Evolutionary conservation across 1,140 invertebrate species (phyloP).

Genomic region (Lasaia peninsularis): DNA sequence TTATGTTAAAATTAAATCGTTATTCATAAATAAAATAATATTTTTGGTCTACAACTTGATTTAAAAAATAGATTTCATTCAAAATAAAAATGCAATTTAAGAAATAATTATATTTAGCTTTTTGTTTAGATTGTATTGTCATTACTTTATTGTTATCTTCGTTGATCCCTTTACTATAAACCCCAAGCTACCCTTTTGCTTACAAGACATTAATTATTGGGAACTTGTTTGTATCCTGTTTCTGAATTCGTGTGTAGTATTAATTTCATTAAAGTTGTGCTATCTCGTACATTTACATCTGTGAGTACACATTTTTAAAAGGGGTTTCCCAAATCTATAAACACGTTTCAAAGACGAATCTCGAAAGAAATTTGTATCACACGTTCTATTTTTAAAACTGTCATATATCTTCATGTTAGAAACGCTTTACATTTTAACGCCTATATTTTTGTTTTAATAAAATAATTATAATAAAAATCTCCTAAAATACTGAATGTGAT

Average conservation of each 20-base stretch:
- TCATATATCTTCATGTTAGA: neutral
- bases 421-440: too few relatives aligned
- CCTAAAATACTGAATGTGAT: too few relatives aligned
- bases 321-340: neutral
- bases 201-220: conserved; percentile 22
- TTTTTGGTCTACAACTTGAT: too few relatives aligned
- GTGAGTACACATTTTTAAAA: neutral
- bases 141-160: neutral
- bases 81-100: too few relatives aligned
- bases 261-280: neutral
- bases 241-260: neutral
- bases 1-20: too few relatives aligned
- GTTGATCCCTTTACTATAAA: neutral
- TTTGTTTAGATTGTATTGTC: too few relatives aligned
- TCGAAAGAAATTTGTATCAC: neutral
- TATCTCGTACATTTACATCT: neutral
- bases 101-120: too few relatives aligned
- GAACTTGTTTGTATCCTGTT: conserved; percentile 9
- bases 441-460: too few relatives aligned
- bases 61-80: too few relatives aligned
- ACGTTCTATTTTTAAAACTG: neutral
- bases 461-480: too few relatives aligned
- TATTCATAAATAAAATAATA: too few relatives aligned
- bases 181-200: neutral
- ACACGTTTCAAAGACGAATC: neutral